Evolutionary conservation across 2,888 invertebrate species (phyloP).

Genomic region (Coelogynopora nodosa): DNA sequence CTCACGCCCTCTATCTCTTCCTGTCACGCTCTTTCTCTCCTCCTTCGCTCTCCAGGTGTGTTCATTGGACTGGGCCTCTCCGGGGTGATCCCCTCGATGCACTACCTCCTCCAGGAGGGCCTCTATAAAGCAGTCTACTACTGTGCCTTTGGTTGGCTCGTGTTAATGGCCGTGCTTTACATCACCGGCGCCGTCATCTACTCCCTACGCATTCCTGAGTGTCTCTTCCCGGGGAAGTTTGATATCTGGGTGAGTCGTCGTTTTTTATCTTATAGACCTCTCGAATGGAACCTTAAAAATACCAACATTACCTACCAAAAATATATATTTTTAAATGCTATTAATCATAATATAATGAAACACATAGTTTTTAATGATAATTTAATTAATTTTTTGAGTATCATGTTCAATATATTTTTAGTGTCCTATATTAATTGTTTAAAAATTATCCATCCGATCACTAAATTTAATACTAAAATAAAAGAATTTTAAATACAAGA

Average conservation of each 20-base stretch:
- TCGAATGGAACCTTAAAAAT: slow-evolving; percentile 62
- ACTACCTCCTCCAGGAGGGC: slow-evolving; percentile 89
- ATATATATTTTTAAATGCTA: too few species aligned
- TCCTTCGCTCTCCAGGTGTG: slow-evolving; percentile 68
- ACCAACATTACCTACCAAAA: too few species aligned
- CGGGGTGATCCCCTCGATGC: slow-evolving; percentile 92
- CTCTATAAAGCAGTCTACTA: slow-evolving; percentile 86
- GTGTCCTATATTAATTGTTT: too few species aligned
- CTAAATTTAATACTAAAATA: too few species aligned
- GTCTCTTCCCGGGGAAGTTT: slow-evolving; percentile 92
- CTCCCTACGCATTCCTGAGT: slow-evolving; percentile 88
- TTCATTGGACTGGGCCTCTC: slow-evolving; percentile 94
- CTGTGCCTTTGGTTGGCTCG: slow-evolving; percentile 87
- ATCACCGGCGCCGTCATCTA: slow-evolving; percentile 93
- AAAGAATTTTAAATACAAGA: too few species aligned
- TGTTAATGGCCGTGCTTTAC: slow-evolving; percentile 87
- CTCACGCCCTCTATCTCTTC: background rate
- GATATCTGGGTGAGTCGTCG: slow-evolving; percentile 80
- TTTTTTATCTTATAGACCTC: background rate
- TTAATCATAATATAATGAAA: too few species aligned
- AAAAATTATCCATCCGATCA: too few species aligned
- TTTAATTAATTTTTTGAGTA: too few species aligned
- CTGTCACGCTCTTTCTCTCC: too few species aligned
- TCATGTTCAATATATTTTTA: too few species aligned
- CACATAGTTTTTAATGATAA: too few species aligned